Base-by-base conservation (phyloP, 2,888 invertebrate species). In the Micoletzkya japonica region DNA sequence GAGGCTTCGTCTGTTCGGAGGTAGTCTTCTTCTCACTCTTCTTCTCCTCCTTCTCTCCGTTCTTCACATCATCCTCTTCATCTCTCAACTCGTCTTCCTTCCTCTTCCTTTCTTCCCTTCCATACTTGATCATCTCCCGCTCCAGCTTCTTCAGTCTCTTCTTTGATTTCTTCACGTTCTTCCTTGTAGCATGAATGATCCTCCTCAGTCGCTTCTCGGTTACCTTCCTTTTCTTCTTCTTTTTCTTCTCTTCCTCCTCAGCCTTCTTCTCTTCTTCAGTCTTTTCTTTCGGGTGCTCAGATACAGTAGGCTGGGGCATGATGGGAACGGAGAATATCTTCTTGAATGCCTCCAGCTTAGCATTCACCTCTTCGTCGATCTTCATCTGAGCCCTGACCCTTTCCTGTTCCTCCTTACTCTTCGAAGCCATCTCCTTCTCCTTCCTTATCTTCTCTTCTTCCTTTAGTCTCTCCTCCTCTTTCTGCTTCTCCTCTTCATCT, bases 141-240 rank as follows among this genome's bases (percentile, higher is more conserved):
- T n/a, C n/a, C n/a, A n/a, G n/a, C n/a, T n/a, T n/a, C n/a, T n/a
- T n/a, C n/a, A n/a, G n/a, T n/a, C n/a, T n/a, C n/a, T n/a, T n/a
- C n/a, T n/a, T n/a, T n/a, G n/a, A n/a, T n/a, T n/a, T n/a, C n/a
- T n/a, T n/a, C n/a, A n/a, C n/a, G n/a, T n/a, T n/a, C n/a, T n/a
- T n/a, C n/a, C n/a, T n/a, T n/a, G n/a, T n/a, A n/a, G n/a, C n/a
- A n/a, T n/a, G n/a, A n/a, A n/a, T n/a, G n/a, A n/a, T n/a, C n/a
- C n/a, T n/a, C n/a, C n/a, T n/a, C n/a, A n/a, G n/a, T n/a, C n/a
- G n/a, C n/a, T n/a, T n/a, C n/a, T n/a, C n/a, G n/a, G n/a, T n/a
- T n/a, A 44, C 44, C 44, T 44, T 39, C 28, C 60, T 4, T 36
- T 30, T 50, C 63, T 39, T 39, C n/a, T n/a, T n/a, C n/a, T n/a